Evolutionary conservation across 2,888 invertebrate genomes (phyloP), one percentile per base, ranked within the genome.

Genomic region (Drosophila crucigera): DNA sequence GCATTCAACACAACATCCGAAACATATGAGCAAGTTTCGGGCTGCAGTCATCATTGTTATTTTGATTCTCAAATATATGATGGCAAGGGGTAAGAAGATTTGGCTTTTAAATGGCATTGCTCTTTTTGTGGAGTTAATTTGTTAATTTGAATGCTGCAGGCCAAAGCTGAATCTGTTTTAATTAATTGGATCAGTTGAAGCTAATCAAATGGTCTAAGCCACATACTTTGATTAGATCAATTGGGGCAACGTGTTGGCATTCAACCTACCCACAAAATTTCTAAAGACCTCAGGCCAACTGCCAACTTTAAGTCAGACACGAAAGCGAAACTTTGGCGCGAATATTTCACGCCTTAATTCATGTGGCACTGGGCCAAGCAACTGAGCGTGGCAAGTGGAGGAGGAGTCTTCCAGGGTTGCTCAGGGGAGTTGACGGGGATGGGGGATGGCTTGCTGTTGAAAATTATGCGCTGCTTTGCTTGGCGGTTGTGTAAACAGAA

Each of bases 331-430:
- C 56, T 81, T 77, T 76, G 53, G 73, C 64, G 65, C 58, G 70
- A 76, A 76, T 78, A 82, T 91, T 88, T 82, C 85, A 78, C 90
- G 88, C 89, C 91, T 78, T 90, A 88, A 91, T 89, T 89, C 78
- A 85, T 79, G 79, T 75, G 74, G 56, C 62, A 68, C 72, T 73
- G 67, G 50, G 60, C 50, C 63, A 74, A 53, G 71, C 61, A 74
- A 74, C 58, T 56, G 71, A 75, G 68, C 63, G 49, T 63, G 54
- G 59, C 3, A 49, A 53, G 37, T 22, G 47, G 11, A 4, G 28
- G 0, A 9, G 22, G 47, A 25, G 16, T 11, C 22, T 22, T 22
- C 43, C 16, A 16, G 9, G 7, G 47, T 22, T 47, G 22, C 16
- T 7, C 10, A n/a, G 19, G 3, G 50, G 52, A 16, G 43, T 39